phyloP scores from a whole-genome alignment of 1,140 invertebrate species.

The Zaprionus ornatus region DNA sequence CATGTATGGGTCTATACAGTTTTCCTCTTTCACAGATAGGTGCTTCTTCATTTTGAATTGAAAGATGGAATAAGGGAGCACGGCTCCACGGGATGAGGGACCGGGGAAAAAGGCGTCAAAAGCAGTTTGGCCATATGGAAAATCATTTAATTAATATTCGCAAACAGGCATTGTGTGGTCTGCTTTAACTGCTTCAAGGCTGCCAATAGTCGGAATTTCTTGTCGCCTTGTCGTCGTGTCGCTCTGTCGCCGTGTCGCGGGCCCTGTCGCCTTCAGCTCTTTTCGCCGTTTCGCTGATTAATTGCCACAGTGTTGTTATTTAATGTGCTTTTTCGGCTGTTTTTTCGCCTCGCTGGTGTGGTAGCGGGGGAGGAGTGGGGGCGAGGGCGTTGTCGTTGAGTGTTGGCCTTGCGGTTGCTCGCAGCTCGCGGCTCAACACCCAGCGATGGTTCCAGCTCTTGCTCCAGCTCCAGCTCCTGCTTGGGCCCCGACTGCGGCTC shows the following conservation, averaged over 20 bases:
- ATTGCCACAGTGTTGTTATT: conserved; percentile 56
- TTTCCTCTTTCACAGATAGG: too few species aligned
- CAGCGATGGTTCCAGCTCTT: neutral
- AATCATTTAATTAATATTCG: conserved; percentile 44
- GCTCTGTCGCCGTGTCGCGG: conserved; percentile 14
- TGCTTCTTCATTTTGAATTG: neutral
- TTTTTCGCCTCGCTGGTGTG: conserved; percentile 8
- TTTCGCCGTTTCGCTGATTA: conserved; percentile 69
- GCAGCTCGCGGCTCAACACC: conserved; percentile 8
- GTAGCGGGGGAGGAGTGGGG: neutral
- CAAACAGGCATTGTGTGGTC: conserved; percentile 13
- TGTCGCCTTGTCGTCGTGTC: neutral
- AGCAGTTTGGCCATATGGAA: conserved; percentile 40
- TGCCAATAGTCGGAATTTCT: neutral
- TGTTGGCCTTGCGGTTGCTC: conserved; percentile 33
- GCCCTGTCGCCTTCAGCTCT: conserved; percentile 43
- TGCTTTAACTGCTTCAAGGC: conserved; percentile 27
- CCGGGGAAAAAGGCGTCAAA: neutral
- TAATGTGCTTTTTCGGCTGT: conserved; percentile 45
- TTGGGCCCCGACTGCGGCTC: conserved; percentile 40
- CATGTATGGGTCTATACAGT: too few species aligned
- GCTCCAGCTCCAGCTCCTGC: neutral
- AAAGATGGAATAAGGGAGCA: neutral
- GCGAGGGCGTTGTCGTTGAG: neutral
- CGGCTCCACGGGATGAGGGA: too few species aligned